phyloP scores from a whole-genome alignment of 2,888 invertebrate species.

The Papilio protenor region DNA sequence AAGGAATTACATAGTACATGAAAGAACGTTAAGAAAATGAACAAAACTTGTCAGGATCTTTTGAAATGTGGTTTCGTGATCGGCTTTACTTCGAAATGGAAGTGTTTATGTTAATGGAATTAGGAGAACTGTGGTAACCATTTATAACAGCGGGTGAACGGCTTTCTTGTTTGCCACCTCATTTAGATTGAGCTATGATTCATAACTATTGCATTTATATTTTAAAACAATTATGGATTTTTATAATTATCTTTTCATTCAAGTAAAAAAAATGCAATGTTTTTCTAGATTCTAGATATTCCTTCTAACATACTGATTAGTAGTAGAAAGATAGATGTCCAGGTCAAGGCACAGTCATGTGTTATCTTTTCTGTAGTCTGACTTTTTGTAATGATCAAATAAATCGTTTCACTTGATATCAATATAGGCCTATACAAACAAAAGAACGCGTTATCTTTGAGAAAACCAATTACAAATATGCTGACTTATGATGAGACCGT shows the following conservation, averaged over 20 bases:
- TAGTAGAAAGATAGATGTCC: background rate
- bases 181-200: background rate
- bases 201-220: background rate
- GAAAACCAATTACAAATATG: background rate
- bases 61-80: background rate
- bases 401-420: background rate
- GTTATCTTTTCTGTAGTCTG: background rate
- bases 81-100: background rate
- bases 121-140: constrained; percentile 4
- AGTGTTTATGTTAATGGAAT: background rate
- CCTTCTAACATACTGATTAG: background rate
- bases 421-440: background rate
- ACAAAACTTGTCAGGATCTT: background rate
- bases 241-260: too few relatives aligned
- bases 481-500: background rate
- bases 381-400: background rate
- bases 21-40: background rate
- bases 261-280: background rate
- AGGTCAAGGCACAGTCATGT: background rate
- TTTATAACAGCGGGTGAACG: background rate
- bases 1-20: background rate
- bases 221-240: background rate
- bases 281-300: background rate
- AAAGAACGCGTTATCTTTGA: background rate
- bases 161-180: background rate